Percentiles rank a stretch among this genome's conserved stretches.
Conservation (phyloP, 2,888 invertebrate genomes). For the Steinernema scapterisci region DNA sequence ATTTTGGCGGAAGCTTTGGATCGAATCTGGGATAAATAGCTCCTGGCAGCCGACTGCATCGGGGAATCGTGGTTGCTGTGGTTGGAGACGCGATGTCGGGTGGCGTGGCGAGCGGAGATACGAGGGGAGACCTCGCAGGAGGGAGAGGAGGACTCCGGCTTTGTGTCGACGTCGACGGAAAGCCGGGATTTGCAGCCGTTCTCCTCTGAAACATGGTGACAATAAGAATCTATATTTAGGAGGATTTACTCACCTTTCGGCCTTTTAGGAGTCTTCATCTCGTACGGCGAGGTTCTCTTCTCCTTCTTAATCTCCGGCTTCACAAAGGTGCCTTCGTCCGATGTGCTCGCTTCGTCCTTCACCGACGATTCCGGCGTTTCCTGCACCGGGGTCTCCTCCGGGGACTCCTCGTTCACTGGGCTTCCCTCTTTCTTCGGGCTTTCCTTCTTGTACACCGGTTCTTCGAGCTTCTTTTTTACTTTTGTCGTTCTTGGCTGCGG, state of each 20-base stretch:
- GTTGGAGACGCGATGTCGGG: neutral
- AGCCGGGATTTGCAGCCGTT: conserved; percentile 7
- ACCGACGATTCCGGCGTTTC: neutral
- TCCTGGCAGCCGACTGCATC: neutral
- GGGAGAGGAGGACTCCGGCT: neutral
- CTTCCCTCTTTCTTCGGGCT: neutral
- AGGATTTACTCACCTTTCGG: neutral
- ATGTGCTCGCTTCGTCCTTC: neutral
- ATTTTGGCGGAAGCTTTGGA: neutral
- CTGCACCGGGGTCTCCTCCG: neutral
- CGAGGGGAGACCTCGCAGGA: conserved; percentile 14
- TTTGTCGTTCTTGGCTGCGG: neutral
- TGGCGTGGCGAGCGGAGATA: neutral
- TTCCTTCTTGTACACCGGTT: neutral
- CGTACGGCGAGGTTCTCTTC: neutral
- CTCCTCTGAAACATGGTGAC: no score
- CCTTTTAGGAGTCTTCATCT: neutral
- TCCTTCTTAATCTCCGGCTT: conserved; percentile 3
- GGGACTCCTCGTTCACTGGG: neutral
- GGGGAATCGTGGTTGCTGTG: conserved; percentile 29
- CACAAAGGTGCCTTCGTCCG: neutral
- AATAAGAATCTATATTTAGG: no score
- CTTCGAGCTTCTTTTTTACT: conserved; percentile 4
- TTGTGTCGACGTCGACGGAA: neutral
- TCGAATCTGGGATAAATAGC: neutral